A percentile compares a stretch with the other conserved stretches of the same genome.
Evolutionary conservation across 2,113 vertebrate species (phyloP).

Genomic region (Fregetta grallaria): DNA sequence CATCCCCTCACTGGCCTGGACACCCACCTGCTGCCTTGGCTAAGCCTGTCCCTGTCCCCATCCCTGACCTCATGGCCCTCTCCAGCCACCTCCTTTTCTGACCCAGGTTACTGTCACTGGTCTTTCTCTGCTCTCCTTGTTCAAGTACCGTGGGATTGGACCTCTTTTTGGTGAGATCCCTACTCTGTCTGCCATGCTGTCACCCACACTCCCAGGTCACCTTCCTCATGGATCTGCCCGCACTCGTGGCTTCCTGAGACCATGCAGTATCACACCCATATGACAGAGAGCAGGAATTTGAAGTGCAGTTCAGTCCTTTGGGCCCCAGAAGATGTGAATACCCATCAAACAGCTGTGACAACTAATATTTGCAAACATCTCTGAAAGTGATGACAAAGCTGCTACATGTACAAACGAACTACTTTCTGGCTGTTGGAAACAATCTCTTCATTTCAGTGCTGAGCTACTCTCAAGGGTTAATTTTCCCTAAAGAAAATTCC

Average conservation of each 20-base stretch:
- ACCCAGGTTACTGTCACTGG: accelerated
- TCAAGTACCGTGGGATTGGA: background rate
- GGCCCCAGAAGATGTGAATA: background rate
- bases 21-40: accelerated
- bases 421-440: background rate
- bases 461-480: background rate
- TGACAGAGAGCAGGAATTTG: background rate
- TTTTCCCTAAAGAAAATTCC: background rate
- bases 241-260: background rate
- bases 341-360: background rate
- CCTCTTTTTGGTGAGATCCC: background rate
- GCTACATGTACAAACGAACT: background rate
- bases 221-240: background rate
- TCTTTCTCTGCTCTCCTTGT: background rate
- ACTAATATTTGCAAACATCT: background rate
- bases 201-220: accelerated
- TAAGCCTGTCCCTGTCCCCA: background rate
- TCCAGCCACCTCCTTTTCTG: background rate
- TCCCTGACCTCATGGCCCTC: background rate
- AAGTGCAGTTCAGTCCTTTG: background rate
- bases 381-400: background rate
- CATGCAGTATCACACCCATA: accelerated
- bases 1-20: accelerated
- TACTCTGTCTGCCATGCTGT: background rate
- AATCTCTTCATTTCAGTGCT: background rate